Percentiles rank a stretch among this genome's conserved stretches.
phyloP scores from a whole-genome alignment of 2,113 vertebrate genomes.

The Arvicanthis niloticus region DNA sequence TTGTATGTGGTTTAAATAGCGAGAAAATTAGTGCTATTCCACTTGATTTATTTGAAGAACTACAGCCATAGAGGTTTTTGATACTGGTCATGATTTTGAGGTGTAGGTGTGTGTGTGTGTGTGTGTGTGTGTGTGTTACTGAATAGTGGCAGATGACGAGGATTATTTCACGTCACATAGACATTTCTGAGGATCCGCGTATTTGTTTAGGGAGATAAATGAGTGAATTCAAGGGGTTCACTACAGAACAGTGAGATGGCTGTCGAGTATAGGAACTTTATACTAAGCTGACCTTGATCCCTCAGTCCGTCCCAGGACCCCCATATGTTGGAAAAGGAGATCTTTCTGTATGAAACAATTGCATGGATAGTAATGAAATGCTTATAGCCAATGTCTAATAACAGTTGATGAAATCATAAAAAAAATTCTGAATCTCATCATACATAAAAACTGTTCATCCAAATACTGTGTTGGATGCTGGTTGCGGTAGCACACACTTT shows the following conservation, averaged over 20 bases:
- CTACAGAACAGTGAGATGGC: not conserved
- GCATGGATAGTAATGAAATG: not conserved
- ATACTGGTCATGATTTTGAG: not conserved
- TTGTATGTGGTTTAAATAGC: conserved; percentile 70
- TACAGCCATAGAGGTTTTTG: conserved; percentile 5
- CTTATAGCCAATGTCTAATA: not conserved
- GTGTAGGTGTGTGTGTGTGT: not conserved
- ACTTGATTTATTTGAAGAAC: conserved; percentile 51
- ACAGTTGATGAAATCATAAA: conserved; percentile 5
- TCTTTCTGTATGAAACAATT: not conserved
- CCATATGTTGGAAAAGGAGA: not conserved
- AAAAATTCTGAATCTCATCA: not conserved
- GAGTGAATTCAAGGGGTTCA: not conserved
- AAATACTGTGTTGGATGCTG: not conserved
- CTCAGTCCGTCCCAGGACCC: not conserved
- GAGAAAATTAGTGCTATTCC: conserved; percentile 63
- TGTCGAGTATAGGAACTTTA: not conserved
- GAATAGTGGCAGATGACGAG: conserved; percentile 4
- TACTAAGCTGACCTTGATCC: not conserved
- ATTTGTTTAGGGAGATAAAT: not conserved
- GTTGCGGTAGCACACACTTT: not conserved
- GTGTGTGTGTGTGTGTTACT: not conserved
- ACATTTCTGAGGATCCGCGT: not conserved
- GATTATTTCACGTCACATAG: not conserved
- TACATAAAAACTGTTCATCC: not conserved